Conservation (phyloP, 2,888 invertebrate species). For the Bhutanitis thaidina region DNA sequence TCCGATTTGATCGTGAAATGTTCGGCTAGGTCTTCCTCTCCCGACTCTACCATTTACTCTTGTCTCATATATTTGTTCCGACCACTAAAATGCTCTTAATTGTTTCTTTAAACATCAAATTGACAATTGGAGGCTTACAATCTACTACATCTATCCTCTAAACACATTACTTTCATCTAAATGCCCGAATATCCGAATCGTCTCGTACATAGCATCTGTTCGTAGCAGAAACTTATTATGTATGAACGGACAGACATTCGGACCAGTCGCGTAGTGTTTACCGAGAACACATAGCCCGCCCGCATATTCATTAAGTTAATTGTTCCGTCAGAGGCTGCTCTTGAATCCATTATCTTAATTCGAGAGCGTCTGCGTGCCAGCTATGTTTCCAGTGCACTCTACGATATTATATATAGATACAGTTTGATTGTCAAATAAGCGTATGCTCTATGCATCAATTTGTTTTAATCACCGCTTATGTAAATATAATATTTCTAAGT, state of each 20-base stretch:
- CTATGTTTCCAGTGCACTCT: constrained; percentile 1
- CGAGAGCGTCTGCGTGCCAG: constrained; percentile 21
- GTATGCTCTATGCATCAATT: constrained; percentile 3
- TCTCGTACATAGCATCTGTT: not conserved
- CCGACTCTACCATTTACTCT: too few relatives aligned
- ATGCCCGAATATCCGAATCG: not conserved
- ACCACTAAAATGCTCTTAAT: too few relatives aligned
- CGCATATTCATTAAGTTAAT: constrained; percentile 60
- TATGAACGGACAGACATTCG: constrained; percentile 18
- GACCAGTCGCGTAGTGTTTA: constrained; percentile 20
- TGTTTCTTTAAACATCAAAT: too few relatives aligned
- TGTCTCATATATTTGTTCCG: too few relatives aligned
- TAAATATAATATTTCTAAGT: too few relatives aligned
- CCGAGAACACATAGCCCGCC: constrained; percentile 25
- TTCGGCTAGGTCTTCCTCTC: too few relatives aligned
- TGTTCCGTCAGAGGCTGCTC: constrained; percentile 39
- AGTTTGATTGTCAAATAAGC: constrained; percentile 3
- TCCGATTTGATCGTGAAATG: too few relatives aligned
- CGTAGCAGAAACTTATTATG: constrained; percentile 11
- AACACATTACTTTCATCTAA: not conserved
- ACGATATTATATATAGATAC: not conserved
- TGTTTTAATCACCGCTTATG: too few relatives aligned
- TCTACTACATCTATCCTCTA: not conserved
- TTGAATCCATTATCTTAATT: constrained; percentile 41
- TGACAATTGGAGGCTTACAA: too few relatives aligned